Evolutionary conservation across 1,140 invertebrate species (phyloP), one percentile per base, ranked within the genome.

Genomic region (Drosophila sp.): DNA sequence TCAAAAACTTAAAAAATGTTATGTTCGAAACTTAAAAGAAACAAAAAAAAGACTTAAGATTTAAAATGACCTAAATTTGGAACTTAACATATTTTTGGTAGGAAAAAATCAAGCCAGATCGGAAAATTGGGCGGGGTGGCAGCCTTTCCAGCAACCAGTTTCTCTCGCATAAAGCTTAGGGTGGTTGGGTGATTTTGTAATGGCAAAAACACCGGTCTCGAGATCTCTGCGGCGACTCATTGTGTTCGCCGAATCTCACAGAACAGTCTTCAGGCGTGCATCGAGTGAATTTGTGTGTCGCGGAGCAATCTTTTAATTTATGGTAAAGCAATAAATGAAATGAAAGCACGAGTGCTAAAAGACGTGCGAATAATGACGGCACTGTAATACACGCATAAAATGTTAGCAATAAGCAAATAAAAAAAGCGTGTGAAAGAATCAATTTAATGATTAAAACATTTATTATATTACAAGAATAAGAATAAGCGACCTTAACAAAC

Each of bases 121-220:
- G 21, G 4, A 21, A 21, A 21, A 21, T 21, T 21, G 21, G 21
- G 21, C 21, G 1, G 1, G 21, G 21, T 21, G 21, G 21, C 21
- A 21, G 4, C 21, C 1, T 21, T 21, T 21, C 1, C 1, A 4
- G 21, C 21, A 21, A 2, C 1, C 21, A 21, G 21, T 14, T 14
- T 71, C 59, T 65, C 51, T 57, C 34, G 34, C 41, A 9, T 8
- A 8, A 57, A 36, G 41, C 41, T 50, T 69, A 18, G 46, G 54
- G 16, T 32, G 50, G 16, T 48, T 11, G n/a, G n/a, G n/a, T n/a
- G n/a, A n/a, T n/a, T n/a, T 7, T 34, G 25, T 9, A 53, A 32
- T 27, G 18, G 46, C 46, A 53, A 38, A 70, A 70, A 72, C 43
- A 63, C 70, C 70, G 70, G 70, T 72, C 70, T 67, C 63, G 46